Conservation (phyloP, 64 coral and sea anemone species). For the Astreopora myriophthalma region DNA sequence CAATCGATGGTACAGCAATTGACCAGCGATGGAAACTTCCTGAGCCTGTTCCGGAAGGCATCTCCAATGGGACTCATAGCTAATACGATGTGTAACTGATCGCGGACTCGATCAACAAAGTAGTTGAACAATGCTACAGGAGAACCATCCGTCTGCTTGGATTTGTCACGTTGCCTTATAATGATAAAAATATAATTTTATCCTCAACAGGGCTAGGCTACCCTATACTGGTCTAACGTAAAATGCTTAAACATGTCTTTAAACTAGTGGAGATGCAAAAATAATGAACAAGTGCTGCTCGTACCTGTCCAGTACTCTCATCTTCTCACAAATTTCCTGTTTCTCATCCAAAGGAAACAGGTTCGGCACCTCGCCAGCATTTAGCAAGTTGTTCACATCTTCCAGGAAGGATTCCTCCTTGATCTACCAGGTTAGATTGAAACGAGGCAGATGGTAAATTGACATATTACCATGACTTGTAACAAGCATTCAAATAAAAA, state of each 20-base stretch:
- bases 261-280: too few species aligned
- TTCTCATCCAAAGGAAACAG: constrained; percentile 97
- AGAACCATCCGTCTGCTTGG: constrained; percentile 97
- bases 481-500: too few species aligned
- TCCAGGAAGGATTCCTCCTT: constrained; percentile 99
- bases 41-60: constrained; percentile 93
- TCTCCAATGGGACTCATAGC: constrained; percentile 99
- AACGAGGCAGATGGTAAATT: too few species aligned
- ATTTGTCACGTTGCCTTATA: constrained; percentile 96
- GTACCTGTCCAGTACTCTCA: constrained; percentile 94
- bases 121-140: constrained; percentile 98
- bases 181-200: too few species aligned
- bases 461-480: too few species aligned
- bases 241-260: too few species aligned
- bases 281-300: not conserved
- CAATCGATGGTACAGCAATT: constrained; percentile 99
- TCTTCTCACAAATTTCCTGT: constrained; percentile 99
- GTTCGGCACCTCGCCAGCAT: constrained; percentile 97
- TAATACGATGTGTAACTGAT: constrained; percentile 95
- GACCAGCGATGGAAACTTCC: constrained; percentile 97
- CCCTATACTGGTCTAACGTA: too few species aligned
- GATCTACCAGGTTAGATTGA: constrained; percentile 63
- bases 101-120: constrained; percentile 95
- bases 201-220: too few species aligned
- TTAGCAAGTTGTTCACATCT: constrained; percentile 96